Evolutionary conservation across 2,113 vertebrate species (phyloP).

Genomic region (Phaethornis superciliosus): DNA sequence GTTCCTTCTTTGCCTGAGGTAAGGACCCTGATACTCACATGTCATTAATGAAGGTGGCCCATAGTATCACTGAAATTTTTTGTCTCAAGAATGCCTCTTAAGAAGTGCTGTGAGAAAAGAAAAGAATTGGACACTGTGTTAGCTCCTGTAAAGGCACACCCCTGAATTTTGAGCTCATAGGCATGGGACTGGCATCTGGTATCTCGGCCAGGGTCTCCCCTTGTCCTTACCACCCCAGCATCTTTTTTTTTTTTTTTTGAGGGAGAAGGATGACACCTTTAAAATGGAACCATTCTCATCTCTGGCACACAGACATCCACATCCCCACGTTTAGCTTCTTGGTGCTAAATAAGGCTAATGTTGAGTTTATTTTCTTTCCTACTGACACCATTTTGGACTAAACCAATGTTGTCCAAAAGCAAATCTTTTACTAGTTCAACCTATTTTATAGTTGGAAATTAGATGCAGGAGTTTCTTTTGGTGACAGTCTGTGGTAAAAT

Average conservation of each 20-base stretch:
- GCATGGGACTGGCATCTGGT: not conserved
- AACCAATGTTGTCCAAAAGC: not conserved
- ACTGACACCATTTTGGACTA: not conserved
- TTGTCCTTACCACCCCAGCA: not conserved
- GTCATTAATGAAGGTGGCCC: not conserved
- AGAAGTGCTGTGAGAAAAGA: not conserved
- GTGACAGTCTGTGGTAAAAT: not conserved
- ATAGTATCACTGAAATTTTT: not conserved
- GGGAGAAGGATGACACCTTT: not conserved
- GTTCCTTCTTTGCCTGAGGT: not conserved
- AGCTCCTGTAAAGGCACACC: not conserved
- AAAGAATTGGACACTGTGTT: not conserved
- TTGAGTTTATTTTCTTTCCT: not conserved
- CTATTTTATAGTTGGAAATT: not conserved
- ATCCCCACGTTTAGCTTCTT: not conserved
- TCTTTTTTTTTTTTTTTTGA: not conserved
- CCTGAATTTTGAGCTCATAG: accelerated
- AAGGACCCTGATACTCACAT: not conserved
- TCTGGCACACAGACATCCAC: not conserved
- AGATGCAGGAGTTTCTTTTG: not conserved
- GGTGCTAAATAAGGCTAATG: not conserved
- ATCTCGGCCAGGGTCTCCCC: not conserved
- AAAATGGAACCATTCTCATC: not conserved
- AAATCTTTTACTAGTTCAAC: not conserved
- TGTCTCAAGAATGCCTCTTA: not conserved